phyloP scores from a whole-genome alignment of 37 sponge, comb jelly and placozoan species.

The Cladorhizidae sp. region DNA sequence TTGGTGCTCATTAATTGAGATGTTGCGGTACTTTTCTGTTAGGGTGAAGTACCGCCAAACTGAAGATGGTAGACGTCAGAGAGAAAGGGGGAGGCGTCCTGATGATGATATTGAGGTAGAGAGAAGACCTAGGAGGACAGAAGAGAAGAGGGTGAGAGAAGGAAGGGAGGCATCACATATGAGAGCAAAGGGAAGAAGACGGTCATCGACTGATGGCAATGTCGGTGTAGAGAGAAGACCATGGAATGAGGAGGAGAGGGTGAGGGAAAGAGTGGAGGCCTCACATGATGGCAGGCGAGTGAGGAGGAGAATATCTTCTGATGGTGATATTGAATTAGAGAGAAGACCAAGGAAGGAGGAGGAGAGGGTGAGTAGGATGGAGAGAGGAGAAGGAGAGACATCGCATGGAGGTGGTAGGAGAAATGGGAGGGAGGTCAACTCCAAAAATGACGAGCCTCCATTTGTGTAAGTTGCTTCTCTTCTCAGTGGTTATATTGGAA shows the following conservation, averaged over 20 bases:
- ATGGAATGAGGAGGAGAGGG: constrained; percentile 16
- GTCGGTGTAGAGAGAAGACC: constrained; percentile 9
- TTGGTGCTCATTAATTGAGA: too few relatives aligned
- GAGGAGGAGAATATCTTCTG: background rate
- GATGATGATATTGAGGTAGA: background rate
- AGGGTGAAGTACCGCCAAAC: background rate
- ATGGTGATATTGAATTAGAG: background rate
- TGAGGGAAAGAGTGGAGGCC: background rate
- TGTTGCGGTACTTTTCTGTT: too few relatives aligned
- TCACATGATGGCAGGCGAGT: background rate
- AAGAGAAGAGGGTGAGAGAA: constrained; percentile 22
- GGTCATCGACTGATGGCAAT: background rate
- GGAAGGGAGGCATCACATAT: too few relatives aligned
- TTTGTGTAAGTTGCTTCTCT: too few relatives aligned
- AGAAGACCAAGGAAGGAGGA: background rate
- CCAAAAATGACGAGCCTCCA: background rate
- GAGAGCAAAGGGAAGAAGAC: background rate
- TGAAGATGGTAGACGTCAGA: background rate
- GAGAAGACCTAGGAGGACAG: background rate
- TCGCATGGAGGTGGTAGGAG: background rate
- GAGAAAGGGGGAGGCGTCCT: background rate
- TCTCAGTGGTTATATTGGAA: too few relatives aligned
- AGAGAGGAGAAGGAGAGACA: constrained; percentile 1
- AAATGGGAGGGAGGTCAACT: background rate
- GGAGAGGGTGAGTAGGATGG: background rate